Conservation (phyloP, 2,888 invertebrate species). For the Apocheima hispidaria region DNA sequence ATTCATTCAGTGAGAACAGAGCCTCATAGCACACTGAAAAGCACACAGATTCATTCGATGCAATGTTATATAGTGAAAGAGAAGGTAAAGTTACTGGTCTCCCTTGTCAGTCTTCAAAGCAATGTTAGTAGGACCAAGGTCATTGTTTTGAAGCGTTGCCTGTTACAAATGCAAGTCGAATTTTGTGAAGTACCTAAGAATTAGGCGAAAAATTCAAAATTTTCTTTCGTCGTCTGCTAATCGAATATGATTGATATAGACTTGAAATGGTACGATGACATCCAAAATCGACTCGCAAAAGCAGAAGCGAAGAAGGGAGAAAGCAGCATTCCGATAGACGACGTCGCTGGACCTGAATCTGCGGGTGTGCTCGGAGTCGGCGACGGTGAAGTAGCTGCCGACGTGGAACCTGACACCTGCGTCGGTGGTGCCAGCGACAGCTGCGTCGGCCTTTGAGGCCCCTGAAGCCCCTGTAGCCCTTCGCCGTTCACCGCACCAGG, state of each 20-base stretch:
- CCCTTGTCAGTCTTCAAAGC: slow-evolving; percentile 38
- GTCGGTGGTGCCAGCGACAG: slow-evolving; percentile 74
- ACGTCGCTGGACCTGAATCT: slow-evolving; percentile 79
- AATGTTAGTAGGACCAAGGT: slow-evolving; percentile 40
- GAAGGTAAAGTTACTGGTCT: slow-evolving; percentile 26
- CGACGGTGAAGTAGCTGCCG: slow-evolving; percentile 80
- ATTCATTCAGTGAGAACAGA: slow-evolving; percentile 45
- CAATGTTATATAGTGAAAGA: slow-evolving; percentile 36
- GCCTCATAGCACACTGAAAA: slow-evolving; percentile 81
- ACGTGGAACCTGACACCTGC: slow-evolving; percentile 59
- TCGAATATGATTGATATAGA: background rate
- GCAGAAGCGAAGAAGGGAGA: slow-evolving; percentile 57
- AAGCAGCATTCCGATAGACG: slow-evolving; percentile 64
- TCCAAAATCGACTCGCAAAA: slow-evolving; percentile 45
- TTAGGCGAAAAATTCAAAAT: background rate
- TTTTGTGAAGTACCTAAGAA: slow-evolving; percentile 19
- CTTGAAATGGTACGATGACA: slow-evolving; percentile 16
- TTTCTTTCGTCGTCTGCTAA: background rate
- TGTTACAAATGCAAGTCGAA: slow-evolving; percentile 37
- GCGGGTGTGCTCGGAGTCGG: slow-evolving; percentile 85
- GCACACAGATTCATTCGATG: slow-evolving; percentile 61
- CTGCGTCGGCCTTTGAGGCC: slow-evolving; percentile 75
- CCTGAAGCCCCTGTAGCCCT: slow-evolving; percentile 35
- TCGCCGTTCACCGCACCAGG: slow-evolving; percentile 61
- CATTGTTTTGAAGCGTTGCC: slow-evolving; percentile 39